Conservation (phyloP, 2,888 invertebrate species). For the Xylophagus ater region DNA sequence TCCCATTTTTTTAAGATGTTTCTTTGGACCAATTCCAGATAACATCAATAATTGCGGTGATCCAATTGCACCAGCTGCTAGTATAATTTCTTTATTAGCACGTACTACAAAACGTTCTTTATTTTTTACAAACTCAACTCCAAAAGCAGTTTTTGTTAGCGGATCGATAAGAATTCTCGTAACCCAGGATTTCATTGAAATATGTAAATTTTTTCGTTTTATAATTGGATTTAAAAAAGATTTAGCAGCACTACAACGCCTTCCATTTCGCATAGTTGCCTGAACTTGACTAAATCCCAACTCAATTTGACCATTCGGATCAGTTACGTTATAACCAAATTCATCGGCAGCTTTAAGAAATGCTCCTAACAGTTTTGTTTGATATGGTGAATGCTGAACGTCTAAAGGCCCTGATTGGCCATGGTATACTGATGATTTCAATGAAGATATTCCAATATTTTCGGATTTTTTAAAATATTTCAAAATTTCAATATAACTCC, state of each 20-base stretch:
- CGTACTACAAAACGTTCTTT: conserved; percentile 41
- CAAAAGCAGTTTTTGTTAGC: conserved; percentile 46
- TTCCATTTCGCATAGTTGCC: conserved; percentile 58
- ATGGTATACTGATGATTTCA: conserved; percentile 54
- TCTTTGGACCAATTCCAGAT: conserved; percentile 65
- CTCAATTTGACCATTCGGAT: conserved; percentile 55
- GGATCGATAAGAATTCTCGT: conserved; percentile 57
- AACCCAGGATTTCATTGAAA: conserved; percentile 57
- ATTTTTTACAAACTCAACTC: conserved; percentile 59
- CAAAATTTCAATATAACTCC: conserved; percentile 62
- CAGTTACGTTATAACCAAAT: conserved; percentile 56
- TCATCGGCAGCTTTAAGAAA: conserved; percentile 58
- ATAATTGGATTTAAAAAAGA: conserved; percentile 63
- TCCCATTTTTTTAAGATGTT: conserved; percentile 46
- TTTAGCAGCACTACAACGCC: conserved; percentile 67
- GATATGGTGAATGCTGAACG: conserved; percentile 54
- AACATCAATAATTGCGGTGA: conserved; percentile 79
- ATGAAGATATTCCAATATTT: conserved; percentile 48
- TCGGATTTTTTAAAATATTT: conserved; percentile 73
- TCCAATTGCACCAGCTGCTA: conserved; percentile 71
- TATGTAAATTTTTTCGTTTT: conserved; percentile 53
- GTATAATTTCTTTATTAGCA: conserved; percentile 63
- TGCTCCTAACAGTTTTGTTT: conserved; percentile 48
- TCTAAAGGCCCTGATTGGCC: conserved; percentile 56
- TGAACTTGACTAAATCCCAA: conserved; percentile 61